Evolutionary conservation across 2,797 vertebrate genomes (phyloP).

Genomic region (Mus minutoides): DNA sequence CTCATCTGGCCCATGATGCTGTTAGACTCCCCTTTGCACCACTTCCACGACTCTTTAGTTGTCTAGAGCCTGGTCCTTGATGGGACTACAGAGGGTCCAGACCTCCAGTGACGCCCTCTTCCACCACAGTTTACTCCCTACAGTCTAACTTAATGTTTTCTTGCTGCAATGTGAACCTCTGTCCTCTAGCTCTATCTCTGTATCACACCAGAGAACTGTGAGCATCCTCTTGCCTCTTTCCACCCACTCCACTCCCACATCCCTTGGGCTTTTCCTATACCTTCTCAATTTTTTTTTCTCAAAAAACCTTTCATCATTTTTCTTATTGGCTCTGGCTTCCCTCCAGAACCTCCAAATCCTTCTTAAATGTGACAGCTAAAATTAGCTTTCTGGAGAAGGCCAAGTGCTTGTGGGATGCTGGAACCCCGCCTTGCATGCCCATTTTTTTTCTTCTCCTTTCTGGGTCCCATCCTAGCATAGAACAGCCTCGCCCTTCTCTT

Average conservation of each 20-base stretch:
- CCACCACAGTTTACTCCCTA: neutral
- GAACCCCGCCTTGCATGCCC: neutral
- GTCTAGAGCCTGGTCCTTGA: neutral
- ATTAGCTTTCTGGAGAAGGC: constrained; percentile 61
- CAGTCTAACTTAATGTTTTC: neutral
- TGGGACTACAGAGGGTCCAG: neutral
- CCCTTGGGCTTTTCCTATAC: constrained; percentile 22
- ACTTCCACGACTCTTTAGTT: neutral
- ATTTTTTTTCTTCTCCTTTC: constrained; percentile 26
- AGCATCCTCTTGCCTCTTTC: neutral
- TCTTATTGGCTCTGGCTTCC: constrained; percentile 61
- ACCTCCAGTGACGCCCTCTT: neutral
- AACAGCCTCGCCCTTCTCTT: neutral
- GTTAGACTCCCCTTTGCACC: neutral
- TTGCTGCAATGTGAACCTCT: neutral
- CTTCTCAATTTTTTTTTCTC: constrained; percentile 7
- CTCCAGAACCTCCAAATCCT: constrained; percentile 61
- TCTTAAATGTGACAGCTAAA: constrained; percentile 77
- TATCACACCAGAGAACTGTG: neutral
- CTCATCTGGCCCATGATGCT: neutral
- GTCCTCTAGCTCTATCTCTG: neutral
- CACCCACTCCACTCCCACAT: neutral
- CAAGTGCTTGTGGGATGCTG: constrained; percentile 29
- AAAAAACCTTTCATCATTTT: constrained; percentile 27
- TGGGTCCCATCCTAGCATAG: neutral